A percentile compares a stretch with the other conserved stretches of the same genome.
Evolutionary conservation across 2,888 invertebrate genomes (phyloP).

Genomic region (Coenonympha arcania): DNA sequence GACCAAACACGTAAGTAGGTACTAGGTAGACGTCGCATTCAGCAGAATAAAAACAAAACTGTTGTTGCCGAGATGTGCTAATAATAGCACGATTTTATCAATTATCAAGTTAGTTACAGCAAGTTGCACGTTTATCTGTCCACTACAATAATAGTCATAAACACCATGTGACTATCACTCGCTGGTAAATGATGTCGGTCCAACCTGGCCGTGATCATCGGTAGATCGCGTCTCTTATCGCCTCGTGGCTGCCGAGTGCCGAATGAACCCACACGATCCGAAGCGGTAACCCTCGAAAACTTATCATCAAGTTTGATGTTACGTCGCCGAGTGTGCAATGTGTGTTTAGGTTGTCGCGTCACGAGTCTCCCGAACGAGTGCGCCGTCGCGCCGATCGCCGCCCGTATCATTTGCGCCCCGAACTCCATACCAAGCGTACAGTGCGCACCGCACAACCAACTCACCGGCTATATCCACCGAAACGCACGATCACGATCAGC

Average conservation of each 20-base stretch:
- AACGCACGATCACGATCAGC: slow-evolving; percentile 57
- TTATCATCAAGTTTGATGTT: slow-evolving; percentile 50
- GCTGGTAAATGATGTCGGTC: slow-evolving; percentile 39
- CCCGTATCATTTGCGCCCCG: slow-evolving; percentile 65
- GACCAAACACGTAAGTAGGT: too few species aligned
- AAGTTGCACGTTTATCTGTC: slow-evolving; percentile 23
- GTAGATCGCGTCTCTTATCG: slow-evolving; percentile 49
- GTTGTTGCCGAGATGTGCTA: slow-evolving; percentile 14
- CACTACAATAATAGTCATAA: slow-evolving; percentile 22
- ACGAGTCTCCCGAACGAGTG: slow-evolving; percentile 55
- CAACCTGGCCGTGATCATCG: slow-evolving; percentile 49
- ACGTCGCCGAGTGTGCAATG: slow-evolving; percentile 49
- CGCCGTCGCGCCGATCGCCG: slow-evolving; percentile 58
- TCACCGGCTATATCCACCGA: slow-evolving; percentile 34
- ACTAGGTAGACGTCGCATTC: too few species aligned
- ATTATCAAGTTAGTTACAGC: slow-evolving; percentile 26
- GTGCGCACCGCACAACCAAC: slow-evolving; percentile 49
- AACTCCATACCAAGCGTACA: slow-evolving; percentile 55
- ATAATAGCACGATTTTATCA: slow-evolving; percentile 13
- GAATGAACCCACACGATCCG: too few species aligned
- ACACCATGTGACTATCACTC: slow-evolving; percentile 45
- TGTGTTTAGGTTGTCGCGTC: slow-evolving; percentile 53
- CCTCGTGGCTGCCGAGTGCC: slow-evolving; percentile 59
- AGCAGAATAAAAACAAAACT: too few species aligned
- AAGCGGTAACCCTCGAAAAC: slow-evolving; percentile 56